These are phyloP conservation scores for Zoanthus gigantus DNA, from an alignment of 92 coral and sea anemone species.

Conservation along the genomic window DNA sequence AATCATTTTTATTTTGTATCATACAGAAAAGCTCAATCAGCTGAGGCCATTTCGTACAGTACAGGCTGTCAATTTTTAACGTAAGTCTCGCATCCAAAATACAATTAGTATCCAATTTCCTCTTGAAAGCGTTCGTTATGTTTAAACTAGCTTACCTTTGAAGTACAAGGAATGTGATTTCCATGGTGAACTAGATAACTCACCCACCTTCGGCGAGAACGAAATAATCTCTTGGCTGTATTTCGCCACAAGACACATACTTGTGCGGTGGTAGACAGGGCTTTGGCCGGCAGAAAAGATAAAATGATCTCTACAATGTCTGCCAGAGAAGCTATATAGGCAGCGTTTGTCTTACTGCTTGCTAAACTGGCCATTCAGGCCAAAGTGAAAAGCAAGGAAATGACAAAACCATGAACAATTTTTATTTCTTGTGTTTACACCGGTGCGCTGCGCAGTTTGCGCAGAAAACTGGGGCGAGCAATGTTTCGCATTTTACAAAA, in stretches of 20 bases:
- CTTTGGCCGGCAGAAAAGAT: conserved; percentile 86
- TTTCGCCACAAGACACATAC: conserved; percentile 94
- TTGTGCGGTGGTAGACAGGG: conserved; percentile 71
- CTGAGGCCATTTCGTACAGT: too few relatives aligned
- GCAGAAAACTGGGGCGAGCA: not conserved
- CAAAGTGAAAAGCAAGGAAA: not conserved
- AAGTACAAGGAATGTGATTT: conserved; percentile 77
- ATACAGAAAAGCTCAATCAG: too few relatives aligned
- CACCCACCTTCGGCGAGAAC: conserved; percentile 78
- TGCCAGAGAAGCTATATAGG: conserved; percentile 71
- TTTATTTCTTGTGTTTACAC: conserved; percentile 25
- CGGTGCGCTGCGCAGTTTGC: conserved; percentile 15
- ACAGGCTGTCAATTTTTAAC: too few relatives aligned
- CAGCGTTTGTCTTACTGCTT: conserved; percentile 56
- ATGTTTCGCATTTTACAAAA: not conserved
- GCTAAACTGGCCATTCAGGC: conserved; percentile 70
- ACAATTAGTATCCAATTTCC: not conserved
- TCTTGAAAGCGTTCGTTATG: not conserved
- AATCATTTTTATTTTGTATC: not conserved
- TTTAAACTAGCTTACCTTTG: conserved; percentile 67
- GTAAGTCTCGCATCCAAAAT: not conserved
- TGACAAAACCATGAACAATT: not conserved
- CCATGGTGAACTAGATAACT: conserved; percentile 85
- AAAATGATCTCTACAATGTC: conserved; percentile 88
- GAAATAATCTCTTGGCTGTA: conserved; percentile 75